phyloP scores from a whole-genome alignment of 2,797 vertebrate genomes.

The Anas capensis region DNA sequence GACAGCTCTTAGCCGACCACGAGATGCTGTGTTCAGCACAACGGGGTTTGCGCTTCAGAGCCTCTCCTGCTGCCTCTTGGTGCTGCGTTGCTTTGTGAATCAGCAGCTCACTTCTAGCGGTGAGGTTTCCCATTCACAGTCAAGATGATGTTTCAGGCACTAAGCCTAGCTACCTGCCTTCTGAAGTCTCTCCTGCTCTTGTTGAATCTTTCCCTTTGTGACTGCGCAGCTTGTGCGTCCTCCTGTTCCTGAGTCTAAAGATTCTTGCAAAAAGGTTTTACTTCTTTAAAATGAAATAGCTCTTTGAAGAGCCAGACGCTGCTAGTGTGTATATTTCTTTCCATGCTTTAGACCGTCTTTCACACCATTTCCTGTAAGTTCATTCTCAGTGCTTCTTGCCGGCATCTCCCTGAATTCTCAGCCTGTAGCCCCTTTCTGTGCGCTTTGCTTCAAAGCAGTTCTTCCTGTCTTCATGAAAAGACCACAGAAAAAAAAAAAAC shows the following conservation, averaged over 20 bases:
- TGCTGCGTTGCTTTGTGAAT: background rate
- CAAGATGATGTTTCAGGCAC: background rate
- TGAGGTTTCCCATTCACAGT: background rate
- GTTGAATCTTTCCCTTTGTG: background rate
- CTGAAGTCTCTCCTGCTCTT: background rate
- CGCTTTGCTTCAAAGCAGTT: background rate
- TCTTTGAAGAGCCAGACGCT: background rate
- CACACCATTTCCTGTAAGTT: rapidly evolving
- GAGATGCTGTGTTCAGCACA: background rate
- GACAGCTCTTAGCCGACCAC: background rate
- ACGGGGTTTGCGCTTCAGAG: background rate
- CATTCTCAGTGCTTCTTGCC: background rate
- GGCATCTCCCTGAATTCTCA: background rate
- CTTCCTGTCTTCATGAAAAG: background rate
- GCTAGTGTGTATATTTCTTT: background rate
- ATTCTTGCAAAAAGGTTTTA: background rate
- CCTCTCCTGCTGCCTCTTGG: background rate
- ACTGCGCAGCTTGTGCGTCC: background rate
- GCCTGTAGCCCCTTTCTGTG: background rate
- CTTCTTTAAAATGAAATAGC: background rate
- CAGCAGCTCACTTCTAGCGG: background rate
- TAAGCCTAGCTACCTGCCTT: background rate
- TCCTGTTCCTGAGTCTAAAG: background rate
- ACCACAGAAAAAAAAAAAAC: too few relatives aligned
- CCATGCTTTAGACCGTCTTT: background rate